Percentiles rank a stretch among this genome's conserved stretches.
These are phyloP conservation scores for Halictus quadricinctus DNA, from an alignment of 2,888 invertebrate genomes.

Conservation along the genomic window DNA sequence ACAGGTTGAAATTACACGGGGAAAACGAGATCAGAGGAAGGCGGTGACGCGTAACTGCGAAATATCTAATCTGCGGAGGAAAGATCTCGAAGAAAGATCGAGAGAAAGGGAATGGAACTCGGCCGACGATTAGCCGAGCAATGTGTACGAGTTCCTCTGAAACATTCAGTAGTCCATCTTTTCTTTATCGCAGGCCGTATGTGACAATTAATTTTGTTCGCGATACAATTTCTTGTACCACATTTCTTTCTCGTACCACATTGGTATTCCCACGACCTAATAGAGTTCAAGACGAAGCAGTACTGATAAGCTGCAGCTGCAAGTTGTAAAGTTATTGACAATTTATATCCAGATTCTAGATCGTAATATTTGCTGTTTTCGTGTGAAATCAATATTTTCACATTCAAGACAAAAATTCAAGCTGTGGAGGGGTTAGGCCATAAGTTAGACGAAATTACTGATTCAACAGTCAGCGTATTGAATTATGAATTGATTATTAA, in stretches of 20 bases:
- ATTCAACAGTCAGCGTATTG: no score
- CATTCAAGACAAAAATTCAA: no score
- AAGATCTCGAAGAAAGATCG: neutral
- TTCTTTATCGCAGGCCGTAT: neutral
- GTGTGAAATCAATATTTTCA: no score
- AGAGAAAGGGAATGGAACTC: slow-evolving; percentile 19
- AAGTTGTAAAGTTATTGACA: no score
- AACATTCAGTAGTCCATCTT: neutral
- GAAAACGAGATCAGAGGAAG: neutral
- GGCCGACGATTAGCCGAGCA: neutral
- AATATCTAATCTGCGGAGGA: slow-evolving; percentile 21
- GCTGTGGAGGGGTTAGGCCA: no score
- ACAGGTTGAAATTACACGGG: slow-evolving; percentile 10
- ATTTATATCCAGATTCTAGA: no score
- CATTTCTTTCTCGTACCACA: no score
- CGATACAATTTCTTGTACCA: neutral
- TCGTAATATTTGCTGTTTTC: no score
- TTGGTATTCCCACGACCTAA: neutral
- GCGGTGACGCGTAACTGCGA: slow-evolving; percentile 7
- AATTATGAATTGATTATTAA: no score
- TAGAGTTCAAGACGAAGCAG: neutral
- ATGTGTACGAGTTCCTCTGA: slow-evolving; percentile 25
- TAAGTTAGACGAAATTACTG: no score
- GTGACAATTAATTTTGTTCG: neutral
- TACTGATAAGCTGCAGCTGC: neutral